Base-by-base conservation (phyloP, 2,113 vertebrate species). In the Leiothrix lutea region DNA sequence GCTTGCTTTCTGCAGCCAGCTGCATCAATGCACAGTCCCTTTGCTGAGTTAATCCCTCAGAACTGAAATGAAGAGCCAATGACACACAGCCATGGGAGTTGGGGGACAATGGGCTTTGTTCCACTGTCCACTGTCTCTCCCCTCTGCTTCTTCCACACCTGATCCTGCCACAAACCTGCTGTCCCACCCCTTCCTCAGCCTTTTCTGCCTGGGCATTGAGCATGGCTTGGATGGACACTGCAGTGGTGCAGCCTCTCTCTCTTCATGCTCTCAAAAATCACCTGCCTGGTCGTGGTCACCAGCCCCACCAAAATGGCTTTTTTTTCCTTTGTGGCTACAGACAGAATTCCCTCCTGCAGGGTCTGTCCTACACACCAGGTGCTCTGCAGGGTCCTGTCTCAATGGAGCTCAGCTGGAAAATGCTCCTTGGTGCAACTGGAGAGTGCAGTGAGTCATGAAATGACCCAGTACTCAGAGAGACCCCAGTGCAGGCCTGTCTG, bases 251-350 rank as follows among this genome's bases (percentile, higher is more conserved):
- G 70, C 29, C 33, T n/a, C 19, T 28, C 8, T 25, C 8, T 57
- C 54, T 73, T 25, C 0, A 0, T 8, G 18, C 54, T 40, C 53
- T 50, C 10, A 3, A 25, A 0, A 1, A 8, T 51, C 45, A 25
- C 26, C 58, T 54, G 42, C 36, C 15, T 53, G 12, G 8, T 9
- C 8, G 1, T 25, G n/a, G 15, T 14, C 22, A 38, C 51, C 54
- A 80, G 23, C 47, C 42, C 4, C 65, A 38, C 29, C 26, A 47
- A 67, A 92, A 80, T 7, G 20, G 4, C 1, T 21, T 33, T 79
- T 35, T n/a, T 20, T 9, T 9, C 31, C 31, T 40, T 70, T 15
- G 15, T 67, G 56, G 23, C 33, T 51, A 12, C 26, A 56, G 73
- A 44, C 50, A 36, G 86, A 82, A 93, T 20, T 5, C 28, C 35